Percentiles rank a stretch among this genome's conserved stretches.
phyloP scores from a whole-genome alignment of 2,113 vertebrate genomes.

The Gulo gulo region DNA sequence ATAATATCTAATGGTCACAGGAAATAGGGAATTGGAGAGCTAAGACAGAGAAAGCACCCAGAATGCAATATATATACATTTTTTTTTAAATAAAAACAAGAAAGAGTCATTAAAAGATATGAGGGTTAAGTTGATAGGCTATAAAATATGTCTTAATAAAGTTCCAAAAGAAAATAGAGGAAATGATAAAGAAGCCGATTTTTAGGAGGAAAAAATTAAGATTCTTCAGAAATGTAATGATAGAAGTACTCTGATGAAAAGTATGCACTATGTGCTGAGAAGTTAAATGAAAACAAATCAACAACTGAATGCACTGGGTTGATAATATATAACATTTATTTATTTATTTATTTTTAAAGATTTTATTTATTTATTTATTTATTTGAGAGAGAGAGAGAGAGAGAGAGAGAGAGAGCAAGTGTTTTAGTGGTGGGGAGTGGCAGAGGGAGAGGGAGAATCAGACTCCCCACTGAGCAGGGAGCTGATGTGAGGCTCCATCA shows the following conservation, averaged over 20 bases:
- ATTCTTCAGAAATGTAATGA: background rate
- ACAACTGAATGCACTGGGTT: background rate
- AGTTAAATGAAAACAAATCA: background rate
- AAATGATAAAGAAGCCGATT: background rate
- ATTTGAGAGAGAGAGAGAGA: background rate
- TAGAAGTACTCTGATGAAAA: background rate
- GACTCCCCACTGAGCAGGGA: background rate
- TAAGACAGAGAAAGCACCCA: background rate
- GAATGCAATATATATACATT: background rate
- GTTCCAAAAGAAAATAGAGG: background rate
- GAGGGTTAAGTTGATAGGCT: background rate
- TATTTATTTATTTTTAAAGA: background rate
- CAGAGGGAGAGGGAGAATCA: too few species aligned
- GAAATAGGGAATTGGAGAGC: background rate
- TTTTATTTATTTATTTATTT: background rate
- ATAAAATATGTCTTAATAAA: background rate
- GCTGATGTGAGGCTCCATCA: background rate
- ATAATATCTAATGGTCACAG: background rate
- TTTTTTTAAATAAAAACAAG: background rate
- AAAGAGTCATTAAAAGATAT: background rate
- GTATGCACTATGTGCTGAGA: accelerated
- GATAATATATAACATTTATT: background rate
- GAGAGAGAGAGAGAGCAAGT: background rate
- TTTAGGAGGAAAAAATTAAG: background rate
- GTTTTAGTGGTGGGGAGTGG: background rate